phyloP scores from a whole-genome alignment of 2,113 vertebrate genomes.

The Saccopteryx leptura region DNA sequence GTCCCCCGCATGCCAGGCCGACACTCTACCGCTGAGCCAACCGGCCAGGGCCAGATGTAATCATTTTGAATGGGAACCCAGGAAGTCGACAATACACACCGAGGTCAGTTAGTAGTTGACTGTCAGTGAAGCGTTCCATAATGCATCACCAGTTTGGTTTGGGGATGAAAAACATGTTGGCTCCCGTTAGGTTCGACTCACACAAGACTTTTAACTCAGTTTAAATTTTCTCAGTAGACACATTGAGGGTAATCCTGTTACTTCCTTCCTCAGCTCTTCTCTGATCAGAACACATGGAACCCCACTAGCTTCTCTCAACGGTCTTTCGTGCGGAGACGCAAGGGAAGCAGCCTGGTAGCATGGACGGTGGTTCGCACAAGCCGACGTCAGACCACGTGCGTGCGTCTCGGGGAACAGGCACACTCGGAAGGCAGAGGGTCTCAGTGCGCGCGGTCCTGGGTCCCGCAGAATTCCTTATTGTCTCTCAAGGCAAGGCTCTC shows the following conservation, averaged over 20 bases:
- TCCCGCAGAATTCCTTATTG: not conserved
- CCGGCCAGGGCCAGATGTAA: too few relatives aligned
- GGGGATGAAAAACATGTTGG: not conserved
- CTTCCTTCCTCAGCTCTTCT: slow-evolving; percentile 16
- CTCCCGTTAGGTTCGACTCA: not conserved
- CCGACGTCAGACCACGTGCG: not conserved
- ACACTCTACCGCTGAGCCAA: too few relatives aligned
- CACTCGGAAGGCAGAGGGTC: not conserved
- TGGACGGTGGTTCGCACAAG: not conserved
- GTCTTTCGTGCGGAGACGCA: not conserved
- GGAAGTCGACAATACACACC: not conserved
- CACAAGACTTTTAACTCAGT: not conserved
- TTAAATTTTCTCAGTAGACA: not conserved
- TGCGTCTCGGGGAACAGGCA: slow-evolving; percentile 1
- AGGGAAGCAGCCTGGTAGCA: not conserved
- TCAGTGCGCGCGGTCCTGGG: accelerated
- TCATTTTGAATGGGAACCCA: not conserved
- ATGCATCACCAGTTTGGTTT: not conserved
- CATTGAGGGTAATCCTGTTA: not conserved
- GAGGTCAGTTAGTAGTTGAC: not conserved
- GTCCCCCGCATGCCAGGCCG: too few relatives aligned
- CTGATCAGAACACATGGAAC: accelerated
- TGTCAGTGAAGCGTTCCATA: not conserved
- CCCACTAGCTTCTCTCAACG: not conserved
- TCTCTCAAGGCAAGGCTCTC: slow-evolving; percentile 28